Evolutionary conservation across 2,797 vertebrate species (phyloP), one percentile per base, ranked within the genome.

Genomic region (Meriones psammophilus): DNA sequence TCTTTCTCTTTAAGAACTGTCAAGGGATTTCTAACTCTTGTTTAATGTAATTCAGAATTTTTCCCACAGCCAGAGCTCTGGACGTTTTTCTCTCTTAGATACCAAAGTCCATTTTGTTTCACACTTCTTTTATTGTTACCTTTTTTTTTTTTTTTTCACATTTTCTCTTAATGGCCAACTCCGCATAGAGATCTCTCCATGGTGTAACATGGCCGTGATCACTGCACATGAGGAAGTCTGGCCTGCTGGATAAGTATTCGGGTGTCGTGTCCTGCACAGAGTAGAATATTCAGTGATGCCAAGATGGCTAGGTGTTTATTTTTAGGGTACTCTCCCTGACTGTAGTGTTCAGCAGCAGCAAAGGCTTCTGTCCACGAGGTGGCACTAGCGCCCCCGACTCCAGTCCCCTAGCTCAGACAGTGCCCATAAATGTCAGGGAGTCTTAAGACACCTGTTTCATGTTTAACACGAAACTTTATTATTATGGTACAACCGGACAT

Each of bases 371-470:
- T 17, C 85, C 91, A 78, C 62, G 68, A 87, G 95, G 89, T 39
- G 62, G 39, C 85, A 94, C 80, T 22, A 62, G 56, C 62, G 9
- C 12, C 3, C 50, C 33, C 69, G 22, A 33, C 74, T 85, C 54
- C 33, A 8, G 8, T 26, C 12, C 15, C 9, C 60, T 15, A 4
- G 22, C 24, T 22, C 2, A 20, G 62, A 56, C 22, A 33, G 5
- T 0, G 1, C n/a, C 36, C 22, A 8, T 1, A 3, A 26, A 1
- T 1, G 4, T 50, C 62, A 50, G 36, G 12, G 18, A 79, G 17
- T 39, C n/a, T 39, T 94, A 39, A 12, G 42, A 33, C 18, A 58
- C 85, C 42, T 88, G 4, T 22, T 73, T 88, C 12, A 60, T 12
- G 60, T 92, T 83, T 78, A 77, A 68, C 18, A 66, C 6, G 24